A percentile compares a stretch with the other conserved stretches of the same genome.
These are phyloP conservation scores for Clitarchus hookeri DNA, from an alignment of 2,888 invertebrate genomes.

Conservation along the genomic window DNA sequence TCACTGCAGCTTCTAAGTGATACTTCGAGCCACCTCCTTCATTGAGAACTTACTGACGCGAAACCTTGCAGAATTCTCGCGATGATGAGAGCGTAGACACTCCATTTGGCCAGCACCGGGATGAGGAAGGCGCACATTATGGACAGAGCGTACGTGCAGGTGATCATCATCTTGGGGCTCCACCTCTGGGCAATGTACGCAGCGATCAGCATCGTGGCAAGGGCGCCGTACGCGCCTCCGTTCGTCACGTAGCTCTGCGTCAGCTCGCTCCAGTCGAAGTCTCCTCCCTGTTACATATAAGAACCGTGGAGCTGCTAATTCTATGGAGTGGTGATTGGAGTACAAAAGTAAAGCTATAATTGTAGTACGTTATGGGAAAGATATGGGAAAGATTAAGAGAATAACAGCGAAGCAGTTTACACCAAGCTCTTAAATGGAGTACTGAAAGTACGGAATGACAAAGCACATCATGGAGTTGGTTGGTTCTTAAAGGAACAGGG, in stretches of 20 bases:
- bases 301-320: no score
- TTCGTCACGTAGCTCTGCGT: neutral
- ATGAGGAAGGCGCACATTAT: neutral
- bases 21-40: no score
- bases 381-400: no score
- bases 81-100: neutral
- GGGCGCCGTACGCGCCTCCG: neutral
- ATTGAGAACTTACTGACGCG: neutral
- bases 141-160: neutral
- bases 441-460: no score
- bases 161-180: neutral
- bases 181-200: neutral
- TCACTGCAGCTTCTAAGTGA: no score
- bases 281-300: neutral
- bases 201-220: neutral
- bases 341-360: no score
- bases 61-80: neutral
- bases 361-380: no score
- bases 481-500: no score
- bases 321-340: no score
- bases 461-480: no score
- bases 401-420: no score
- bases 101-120: neutral
- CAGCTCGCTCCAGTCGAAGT: slow-evolving; percentile 7
- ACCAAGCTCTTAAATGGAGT: no score